Percentiles rank a stretch among this genome's conserved stretches.
Evolutionary conservation across 2,797 vertebrate genomes (phyloP).

Genomic region (Siniperca undulata): DNA sequence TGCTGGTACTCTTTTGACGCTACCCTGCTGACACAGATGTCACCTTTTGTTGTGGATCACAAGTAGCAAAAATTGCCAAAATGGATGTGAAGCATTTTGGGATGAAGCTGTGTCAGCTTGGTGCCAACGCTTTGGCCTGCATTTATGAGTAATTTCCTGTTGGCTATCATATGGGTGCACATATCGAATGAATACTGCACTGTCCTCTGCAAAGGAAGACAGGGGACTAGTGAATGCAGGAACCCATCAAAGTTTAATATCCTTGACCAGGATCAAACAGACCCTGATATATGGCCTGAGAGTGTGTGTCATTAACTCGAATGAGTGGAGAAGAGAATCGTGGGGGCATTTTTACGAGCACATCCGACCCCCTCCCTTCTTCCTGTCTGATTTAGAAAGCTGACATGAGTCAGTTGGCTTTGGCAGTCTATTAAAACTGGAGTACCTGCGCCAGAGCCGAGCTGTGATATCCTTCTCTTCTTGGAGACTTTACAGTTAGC

Average conservation of each 20-base stretch:
- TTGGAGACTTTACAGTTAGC: conserved; percentile 14
- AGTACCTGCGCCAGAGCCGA: conserved; percentile 56
- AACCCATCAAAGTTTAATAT: conserved; percentile 79
- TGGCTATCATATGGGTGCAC: conserved; percentile 50
- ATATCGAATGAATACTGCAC: conserved; percentile 45
- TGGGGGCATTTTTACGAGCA: conserved; percentile 73
- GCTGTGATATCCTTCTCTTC: conserved; percentile 22
- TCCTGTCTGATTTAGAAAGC: conserved; percentile 79
- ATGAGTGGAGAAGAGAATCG: conserved; percentile 71
- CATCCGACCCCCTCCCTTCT: conserved; percentile 42
- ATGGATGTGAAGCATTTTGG: conserved; percentile 45
- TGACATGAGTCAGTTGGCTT: conserved; percentile 69
- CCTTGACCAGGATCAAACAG: conserved; percentile 78
- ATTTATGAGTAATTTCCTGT: conserved; percentile 63
- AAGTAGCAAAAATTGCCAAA: conserved; percentile 54
- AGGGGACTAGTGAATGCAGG: conserved; percentile 47
- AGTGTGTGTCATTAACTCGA: conserved; percentile 76
- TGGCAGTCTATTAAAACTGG: conserved; percentile 69
- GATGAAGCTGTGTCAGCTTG: conserved; percentile 36
- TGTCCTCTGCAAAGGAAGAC: conserved; percentile 45
- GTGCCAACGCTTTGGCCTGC: conserved; percentile 31
- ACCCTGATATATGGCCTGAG: conserved; percentile 72
- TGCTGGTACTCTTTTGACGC: neutral
- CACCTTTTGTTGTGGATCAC: conserved; percentile 55
- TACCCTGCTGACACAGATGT: conserved; percentile 33